Base-by-base conservation (phyloP, 1,140 invertebrate genomes). In the Pemphigus obesinymphae region DNA sequence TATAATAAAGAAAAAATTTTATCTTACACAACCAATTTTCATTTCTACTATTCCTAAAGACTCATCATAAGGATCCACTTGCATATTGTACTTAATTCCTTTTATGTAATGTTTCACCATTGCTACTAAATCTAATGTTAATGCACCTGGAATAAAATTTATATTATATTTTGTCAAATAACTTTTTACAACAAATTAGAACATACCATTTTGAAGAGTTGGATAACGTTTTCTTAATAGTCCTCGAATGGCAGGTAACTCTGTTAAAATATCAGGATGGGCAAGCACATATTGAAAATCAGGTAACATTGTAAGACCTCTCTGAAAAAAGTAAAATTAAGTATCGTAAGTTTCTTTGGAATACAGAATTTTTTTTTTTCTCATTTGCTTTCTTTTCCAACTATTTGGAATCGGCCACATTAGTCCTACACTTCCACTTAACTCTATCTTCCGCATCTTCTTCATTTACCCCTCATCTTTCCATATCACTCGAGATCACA, bases 151-250 rank as follows among this genome's bases (percentile, higher is more conserved):
- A 80, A 63, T 26, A 11, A 26, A 50, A 48, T 5, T 50, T 31
- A 23, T 8, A 43, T 73, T 13, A 31, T 20, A 48, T 11, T 31
- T n/a, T 73, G 3, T 15, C 20, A 15, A 50, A 48, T 45, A n/a
- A 34, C 26, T 40, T 23, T 45, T 34, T 48, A 53, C 17, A 40
- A 29, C 8, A 55, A 37, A 11, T 50, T 8, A 55, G 72, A 78
- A 84, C 83, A 82, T 84, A 87, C 93, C 93, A 82, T 83, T 84
- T 85, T 89, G 90, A 0, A 90, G 85, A 84, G 88, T 92, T 0
- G 95, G 94, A 88, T 94, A 95, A 84, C 90, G 91, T 81, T 87
- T 91, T 84, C 92, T 94, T 88, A 96, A 88, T 15, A 95, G 85
- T 29, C 93, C 93, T 84, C 93, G 88, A 63, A 96, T 88, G 0